Evolutionary conservation across 2,888 invertebrate genomes (phyloP).

Genomic region (Bombyx huttoni): DNA sequence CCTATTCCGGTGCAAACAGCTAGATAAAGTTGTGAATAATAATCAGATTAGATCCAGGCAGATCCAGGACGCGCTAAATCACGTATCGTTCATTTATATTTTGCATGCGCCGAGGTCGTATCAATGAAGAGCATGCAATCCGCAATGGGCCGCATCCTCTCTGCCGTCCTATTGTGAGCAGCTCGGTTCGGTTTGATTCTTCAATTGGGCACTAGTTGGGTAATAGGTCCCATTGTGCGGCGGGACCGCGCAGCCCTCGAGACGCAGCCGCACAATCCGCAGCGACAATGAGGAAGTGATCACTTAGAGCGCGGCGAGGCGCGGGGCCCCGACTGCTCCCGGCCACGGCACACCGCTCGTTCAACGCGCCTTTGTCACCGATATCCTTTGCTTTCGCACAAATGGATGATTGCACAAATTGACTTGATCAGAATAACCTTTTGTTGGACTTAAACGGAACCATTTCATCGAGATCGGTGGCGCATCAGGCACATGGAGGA

Average conservation of each 20-base stretch:
- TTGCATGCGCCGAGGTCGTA: not conserved
- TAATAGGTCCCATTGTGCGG: not conserved
- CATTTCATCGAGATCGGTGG: too few relatives aligned
- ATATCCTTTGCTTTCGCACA: too few relatives aligned
- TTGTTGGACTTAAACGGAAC: not conserved
- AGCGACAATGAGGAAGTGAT: slow-evolving; percentile 36
- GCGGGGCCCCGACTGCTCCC: not conserved
- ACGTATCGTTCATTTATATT: too few relatives aligned
- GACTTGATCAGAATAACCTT: not conserved
- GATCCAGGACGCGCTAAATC: too few relatives aligned
- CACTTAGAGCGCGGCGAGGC: slow-evolving; percentile 27
- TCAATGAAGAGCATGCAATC: not conserved
- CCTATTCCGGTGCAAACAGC: too few relatives aligned
- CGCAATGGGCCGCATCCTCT: not conserved
- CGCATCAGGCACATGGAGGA: too few relatives aligned
- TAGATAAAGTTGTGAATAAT: too few relatives aligned
- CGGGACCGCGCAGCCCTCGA: not conserved
- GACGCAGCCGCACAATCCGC: not conserved
- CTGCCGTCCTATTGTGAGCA: not conserved
- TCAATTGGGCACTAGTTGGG: too few relatives aligned
- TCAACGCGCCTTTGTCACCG: too few relatives aligned
- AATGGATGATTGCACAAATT: too few relatives aligned
- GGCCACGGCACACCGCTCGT: too few relatives aligned
- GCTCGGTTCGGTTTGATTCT: not conserved
- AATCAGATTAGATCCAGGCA: too few relatives aligned